phyloP scores from a whole-genome alignment of 2,797 vertebrate species.

The Jordanella pulchra region DNA sequence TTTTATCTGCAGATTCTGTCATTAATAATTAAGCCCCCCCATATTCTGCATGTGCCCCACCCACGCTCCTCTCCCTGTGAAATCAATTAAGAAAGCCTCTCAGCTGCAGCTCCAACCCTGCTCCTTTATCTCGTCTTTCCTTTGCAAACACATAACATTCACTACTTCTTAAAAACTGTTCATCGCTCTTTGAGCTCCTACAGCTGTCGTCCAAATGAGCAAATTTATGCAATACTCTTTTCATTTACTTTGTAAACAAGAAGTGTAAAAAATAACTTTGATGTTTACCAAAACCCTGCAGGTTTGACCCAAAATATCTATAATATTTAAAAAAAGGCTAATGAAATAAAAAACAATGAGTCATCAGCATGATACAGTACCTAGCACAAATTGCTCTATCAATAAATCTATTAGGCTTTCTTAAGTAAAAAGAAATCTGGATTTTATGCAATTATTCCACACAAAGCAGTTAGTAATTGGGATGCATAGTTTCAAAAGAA shows the following conservation, averaged over 20 bases:
- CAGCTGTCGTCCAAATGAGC: constrained; percentile 42
- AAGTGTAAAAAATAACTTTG: not conserved
- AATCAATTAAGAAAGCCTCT: constrained; percentile 82
- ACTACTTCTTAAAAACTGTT: constrained; percentile 50
- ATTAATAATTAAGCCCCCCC: constrained; percentile 82
- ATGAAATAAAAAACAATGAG: too few relatives aligned
- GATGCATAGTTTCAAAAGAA: not conserved
- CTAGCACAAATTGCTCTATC: not conserved
- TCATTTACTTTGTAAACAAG: not conserved
- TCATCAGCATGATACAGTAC: not conserved
- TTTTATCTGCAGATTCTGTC: constrained; percentile 82
- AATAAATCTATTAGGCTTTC: not conserved
- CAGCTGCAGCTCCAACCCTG: constrained; percentile 69
- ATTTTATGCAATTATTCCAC: not conserved
- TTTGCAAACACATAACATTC: constrained; percentile 24
- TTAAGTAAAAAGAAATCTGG: not conserved
- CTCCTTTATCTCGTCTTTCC: constrained; percentile 60
- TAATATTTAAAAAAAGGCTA: not conserved
- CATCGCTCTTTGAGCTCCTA: constrained; percentile 30
- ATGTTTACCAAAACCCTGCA: not conserved
- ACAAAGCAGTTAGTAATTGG: not conserved
- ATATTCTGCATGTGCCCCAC: constrained; percentile 73
- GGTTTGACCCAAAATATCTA: not conserved
- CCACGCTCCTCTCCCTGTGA: constrained; percentile 80
- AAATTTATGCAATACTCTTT: constrained; percentile 13